phyloP scores from a whole-genome alignment of 2,797 vertebrate species.

The Momotus momota region DNA sequence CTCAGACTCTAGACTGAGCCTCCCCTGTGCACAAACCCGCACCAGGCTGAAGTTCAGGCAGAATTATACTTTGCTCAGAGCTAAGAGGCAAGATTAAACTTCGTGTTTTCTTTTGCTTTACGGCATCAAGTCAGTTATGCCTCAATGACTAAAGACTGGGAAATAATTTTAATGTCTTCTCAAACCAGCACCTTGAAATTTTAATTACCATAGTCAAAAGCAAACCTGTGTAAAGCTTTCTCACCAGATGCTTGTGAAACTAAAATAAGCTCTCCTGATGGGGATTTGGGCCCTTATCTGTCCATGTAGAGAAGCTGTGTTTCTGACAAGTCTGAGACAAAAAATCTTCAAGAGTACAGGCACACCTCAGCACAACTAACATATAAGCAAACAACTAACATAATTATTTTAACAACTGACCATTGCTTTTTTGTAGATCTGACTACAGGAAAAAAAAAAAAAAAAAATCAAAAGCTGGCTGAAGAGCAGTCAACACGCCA shows the following conservation, averaged over 20 bases:
- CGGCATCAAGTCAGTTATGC: background rate
- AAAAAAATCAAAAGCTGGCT: background rate
- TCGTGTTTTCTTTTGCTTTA: background rate
- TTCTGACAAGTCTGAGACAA: background rate
- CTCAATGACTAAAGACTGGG: background rate
- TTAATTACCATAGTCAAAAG: background rate
- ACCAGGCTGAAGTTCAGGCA: background rate
- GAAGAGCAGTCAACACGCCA: background rate
- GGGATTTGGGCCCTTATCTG: background rate
- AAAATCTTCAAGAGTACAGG: background rate
- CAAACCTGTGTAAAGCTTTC: background rate
- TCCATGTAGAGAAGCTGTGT: background rate
- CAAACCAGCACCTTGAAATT: background rate
- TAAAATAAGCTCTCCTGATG: background rate
- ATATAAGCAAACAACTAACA: background rate
- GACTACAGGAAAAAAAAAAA: background rate
- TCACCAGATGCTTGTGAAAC: background rate
- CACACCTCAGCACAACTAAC: background rate
- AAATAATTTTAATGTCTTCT: background rate
- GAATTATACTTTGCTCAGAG: background rate
- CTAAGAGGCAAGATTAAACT: background rate
- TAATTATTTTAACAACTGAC: background rate
- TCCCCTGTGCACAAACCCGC: background rate
- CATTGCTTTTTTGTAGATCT: background rate
- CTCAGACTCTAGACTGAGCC: background rate